Percentiles rank a stretch among this genome's conserved stretches.
phyloP scores from a whole-genome alignment of 2,113 vertebrate species.

The Gopherus evgoodei region DNA sequence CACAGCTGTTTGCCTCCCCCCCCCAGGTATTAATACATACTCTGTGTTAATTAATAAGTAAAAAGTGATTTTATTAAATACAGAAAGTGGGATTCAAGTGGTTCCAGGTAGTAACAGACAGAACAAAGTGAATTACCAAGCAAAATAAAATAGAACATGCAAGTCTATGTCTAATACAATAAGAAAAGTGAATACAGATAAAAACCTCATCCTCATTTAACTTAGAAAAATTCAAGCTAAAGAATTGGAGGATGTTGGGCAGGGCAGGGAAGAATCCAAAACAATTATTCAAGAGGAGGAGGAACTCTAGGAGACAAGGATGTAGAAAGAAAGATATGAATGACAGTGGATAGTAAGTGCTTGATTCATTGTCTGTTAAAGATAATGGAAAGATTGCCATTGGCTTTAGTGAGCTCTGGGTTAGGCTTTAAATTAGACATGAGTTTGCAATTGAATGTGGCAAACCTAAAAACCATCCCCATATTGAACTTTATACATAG shows the following conservation, averaged over 20 bases:
- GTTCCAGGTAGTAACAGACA: too few relatives aligned
- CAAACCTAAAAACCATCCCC: not conserved
- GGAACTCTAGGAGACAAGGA: not conserved
- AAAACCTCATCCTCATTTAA: not conserved
- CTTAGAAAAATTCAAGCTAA: not conserved
- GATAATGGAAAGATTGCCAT: slow-evolving; percentile 25
- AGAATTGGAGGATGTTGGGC: not conserved
- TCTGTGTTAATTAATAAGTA: too few relatives aligned
- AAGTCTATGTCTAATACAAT: too few relatives aligned
- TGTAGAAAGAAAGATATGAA: not conserved
- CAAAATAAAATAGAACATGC: too few relatives aligned
- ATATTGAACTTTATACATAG: not conserved
- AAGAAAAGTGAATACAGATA: too few relatives aligned
- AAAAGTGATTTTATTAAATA: too few relatives aligned
- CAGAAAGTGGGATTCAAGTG: too few relatives aligned
- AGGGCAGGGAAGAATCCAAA: not conserved
- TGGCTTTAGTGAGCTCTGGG: slow-evolving; percentile 6
- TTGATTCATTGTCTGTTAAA: not conserved
- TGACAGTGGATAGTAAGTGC: not conserved
- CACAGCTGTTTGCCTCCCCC: too few relatives aligned
- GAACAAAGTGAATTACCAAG: too few relatives aligned
- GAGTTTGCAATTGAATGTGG: not conserved
- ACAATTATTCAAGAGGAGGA: not conserved
- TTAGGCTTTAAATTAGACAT: not conserved
- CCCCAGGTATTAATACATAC: too few relatives aligned